Percentiles rank a stretch among this genome's conserved stretches.
Evolutionary conservation across 2,888 invertebrate genomes (phyloP).

Genomic region (Lydus trimaculatus): DNA sequence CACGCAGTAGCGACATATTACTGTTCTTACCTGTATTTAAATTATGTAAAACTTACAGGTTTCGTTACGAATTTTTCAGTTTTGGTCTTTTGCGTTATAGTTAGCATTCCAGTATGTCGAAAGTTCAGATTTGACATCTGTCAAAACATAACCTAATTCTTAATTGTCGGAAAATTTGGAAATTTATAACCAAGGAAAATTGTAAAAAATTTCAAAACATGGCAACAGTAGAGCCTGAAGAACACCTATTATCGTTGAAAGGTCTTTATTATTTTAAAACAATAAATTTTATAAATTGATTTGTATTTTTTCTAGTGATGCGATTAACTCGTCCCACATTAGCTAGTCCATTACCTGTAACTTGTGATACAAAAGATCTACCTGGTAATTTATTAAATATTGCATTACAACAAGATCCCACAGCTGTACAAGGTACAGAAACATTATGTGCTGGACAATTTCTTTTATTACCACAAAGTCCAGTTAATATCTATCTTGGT

Average conservation of each 20-base stretch:
- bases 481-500: slow-evolving; percentile 97
- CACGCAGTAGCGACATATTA: too few species aligned
- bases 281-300: slow-evolving; percentile 11
- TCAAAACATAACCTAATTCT: slow-evolving; percentile 7
- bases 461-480: slow-evolving; percentile 92
- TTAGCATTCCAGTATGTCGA: too few species aligned
- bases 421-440: slow-evolving; percentile 82
- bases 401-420: slow-evolving; percentile 82
- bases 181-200: too few species aligned
- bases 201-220: too few species aligned
- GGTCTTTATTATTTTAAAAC: slow-evolving; percentile 37
- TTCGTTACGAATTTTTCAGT: too few species aligned
- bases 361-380: slow-evolving; percentile 85
- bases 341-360: slow-evolving; percentile 80
- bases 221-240: slow-evolving; percentile 51
- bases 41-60: too few species aligned
- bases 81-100: too few species aligned
- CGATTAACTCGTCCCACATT: slow-evolving; percentile 91
- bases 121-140: neutral
- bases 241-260: slow-evolving; percentile 54
- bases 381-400: slow-evolving; percentile 82
- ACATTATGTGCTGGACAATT: slow-evolving; percentile 88
- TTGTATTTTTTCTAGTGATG: slow-evolving; percentile 73
- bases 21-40: too few species aligned
- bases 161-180: neutral